phyloP scores from a whole-genome alignment of 2,888 invertebrate species.

The Anoncus sp. region DNA sequence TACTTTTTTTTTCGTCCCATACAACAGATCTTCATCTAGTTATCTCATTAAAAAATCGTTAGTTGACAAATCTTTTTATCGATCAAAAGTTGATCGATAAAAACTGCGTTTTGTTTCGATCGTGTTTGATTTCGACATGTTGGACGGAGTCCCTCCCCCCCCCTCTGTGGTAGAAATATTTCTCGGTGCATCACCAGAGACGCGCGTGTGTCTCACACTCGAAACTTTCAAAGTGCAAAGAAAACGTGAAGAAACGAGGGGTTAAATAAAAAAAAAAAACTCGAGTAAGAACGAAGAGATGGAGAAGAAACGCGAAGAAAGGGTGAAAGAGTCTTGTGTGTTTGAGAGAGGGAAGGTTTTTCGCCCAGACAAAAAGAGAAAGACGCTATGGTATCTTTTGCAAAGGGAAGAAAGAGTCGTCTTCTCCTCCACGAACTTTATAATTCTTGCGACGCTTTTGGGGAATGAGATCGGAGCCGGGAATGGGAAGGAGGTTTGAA shows the following conservation, averaged over 20 bases:
- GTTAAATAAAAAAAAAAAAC: not conserved
- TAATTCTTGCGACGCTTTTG: conserved; percentile 82
- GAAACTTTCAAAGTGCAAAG: conserved; percentile 59
- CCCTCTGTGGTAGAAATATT: conserved; percentile 27
- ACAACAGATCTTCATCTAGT: no score
- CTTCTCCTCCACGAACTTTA: conserved; percentile 80
- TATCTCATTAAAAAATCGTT: not conserved
- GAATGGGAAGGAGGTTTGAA: conserved; percentile 57
- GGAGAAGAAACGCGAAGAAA: conserved; percentile 37
- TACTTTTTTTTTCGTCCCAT: no score
- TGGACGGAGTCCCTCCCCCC: conserved; percentile 3
- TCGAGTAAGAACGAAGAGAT: conserved; percentile 28
- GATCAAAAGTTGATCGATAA: not conserved
- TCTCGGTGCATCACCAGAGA: conserved; percentile 46
- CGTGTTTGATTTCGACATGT: conserved; percentile 15
- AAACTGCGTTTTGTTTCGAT: not conserved
- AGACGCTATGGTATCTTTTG: conserved; percentile 25
- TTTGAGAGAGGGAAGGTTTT: conserved; percentile 23
- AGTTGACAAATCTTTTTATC: not conserved
- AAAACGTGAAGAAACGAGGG: conserved; percentile 7
- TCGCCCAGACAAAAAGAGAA: conserved; percentile 17
- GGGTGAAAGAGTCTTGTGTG: not conserved
- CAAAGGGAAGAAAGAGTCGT: conserved; percentile 62
- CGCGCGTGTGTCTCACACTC: conserved; percentile 58
- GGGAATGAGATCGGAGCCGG: conserved; percentile 79